phyloP scores from a whole-genome alignment of 2,888 invertebrate genomes.

The Agonopterix arenella region DNA sequence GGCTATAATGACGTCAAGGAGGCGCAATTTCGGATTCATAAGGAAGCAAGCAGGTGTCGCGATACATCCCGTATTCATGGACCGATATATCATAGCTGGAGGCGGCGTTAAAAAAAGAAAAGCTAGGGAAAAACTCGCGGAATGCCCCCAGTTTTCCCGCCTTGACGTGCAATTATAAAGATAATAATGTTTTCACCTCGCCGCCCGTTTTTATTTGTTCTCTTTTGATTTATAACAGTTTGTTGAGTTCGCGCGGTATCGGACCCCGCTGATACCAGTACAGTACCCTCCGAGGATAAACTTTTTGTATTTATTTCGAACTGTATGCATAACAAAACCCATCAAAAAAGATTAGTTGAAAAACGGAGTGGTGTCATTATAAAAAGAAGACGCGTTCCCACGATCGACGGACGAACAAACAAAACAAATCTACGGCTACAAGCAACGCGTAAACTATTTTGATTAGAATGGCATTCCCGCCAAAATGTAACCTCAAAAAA shows the following conservation, averaged over 20 bases:
- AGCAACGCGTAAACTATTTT: slow-evolving; percentile 72
- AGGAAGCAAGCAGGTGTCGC: slow-evolving; percentile 65
- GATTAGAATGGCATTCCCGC: slow-evolving; percentile 72
- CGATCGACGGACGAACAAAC: slow-evolving; percentile 31
- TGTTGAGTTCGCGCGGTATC: slow-evolving; percentile 28
- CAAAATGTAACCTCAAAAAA: slow-evolving; percentile 55
- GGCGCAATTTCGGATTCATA: slow-evolving; percentile 67
- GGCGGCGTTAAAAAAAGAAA: slow-evolving; percentile 37
- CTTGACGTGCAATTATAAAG: slow-evolving; percentile 77
- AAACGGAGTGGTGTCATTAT: slow-evolving; percentile 26
- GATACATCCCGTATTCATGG: slow-evolving; percentile 72
- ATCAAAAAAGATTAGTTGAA: neutral
- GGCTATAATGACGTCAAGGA: slow-evolving; percentile 49
- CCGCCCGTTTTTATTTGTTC: slow-evolving; percentile 68
- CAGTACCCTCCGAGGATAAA: neutral
- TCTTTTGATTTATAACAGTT: slow-evolving; percentile 68
- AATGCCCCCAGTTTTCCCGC: slow-evolving; percentile 45
- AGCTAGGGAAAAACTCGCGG: slow-evolving; percentile 40
- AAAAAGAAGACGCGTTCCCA: slow-evolving; percentile 51
- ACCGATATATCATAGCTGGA: slow-evolving; percentile 64
- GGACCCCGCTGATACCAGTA: slow-evolving; percentile 2
- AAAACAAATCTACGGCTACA: slow-evolving; percentile 35
- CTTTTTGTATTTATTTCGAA: slow-evolving; percentile 4
- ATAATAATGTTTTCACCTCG: slow-evolving; percentile 75
- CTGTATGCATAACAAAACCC: slow-evolving; percentile 5